Evolutionary conservation across 1,140 invertebrate genomes (phyloP).

Genomic region (Tribolium castaneum): DNA sequence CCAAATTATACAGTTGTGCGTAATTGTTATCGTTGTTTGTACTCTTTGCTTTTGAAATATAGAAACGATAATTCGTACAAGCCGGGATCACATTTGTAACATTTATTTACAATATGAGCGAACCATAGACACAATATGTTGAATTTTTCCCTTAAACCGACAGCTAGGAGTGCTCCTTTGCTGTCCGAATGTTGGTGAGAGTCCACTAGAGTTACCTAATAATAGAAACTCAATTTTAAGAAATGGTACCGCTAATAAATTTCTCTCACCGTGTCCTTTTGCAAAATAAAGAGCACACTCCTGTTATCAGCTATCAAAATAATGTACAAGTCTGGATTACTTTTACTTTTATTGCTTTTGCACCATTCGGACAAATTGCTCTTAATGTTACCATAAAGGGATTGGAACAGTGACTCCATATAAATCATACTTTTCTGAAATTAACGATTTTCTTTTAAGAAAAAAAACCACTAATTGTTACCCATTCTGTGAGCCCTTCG

Average conservation of each 20-base stretch:
- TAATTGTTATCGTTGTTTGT: neutral
- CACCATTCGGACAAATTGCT: constrained; percentile 56
- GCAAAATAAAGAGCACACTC: constrained; percentile 60
- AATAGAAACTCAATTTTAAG: neutral
- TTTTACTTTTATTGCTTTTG: constrained; percentile 37
- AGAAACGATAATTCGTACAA: constrained; percentile 62
- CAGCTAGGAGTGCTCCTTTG: constrained; percentile 59
- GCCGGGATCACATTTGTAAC: constrained; percentile 55
- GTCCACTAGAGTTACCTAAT: constrained; percentile 59
- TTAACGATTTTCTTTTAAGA: neutral
- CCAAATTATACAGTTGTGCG: neutral
- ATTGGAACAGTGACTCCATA: constrained; percentile 54
- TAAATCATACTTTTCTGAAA: constrained; percentile 59
- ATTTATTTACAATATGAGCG: constrained; percentile 51
- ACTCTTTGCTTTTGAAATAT: constrained; percentile 53
- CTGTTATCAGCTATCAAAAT: constrained; percentile 59
- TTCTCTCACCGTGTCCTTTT: constrained; percentile 56
- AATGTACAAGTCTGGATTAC: constrained; percentile 56
- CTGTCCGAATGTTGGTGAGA: constrained; percentile 59
- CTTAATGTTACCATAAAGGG: constrained; percentile 56
- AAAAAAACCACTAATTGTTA: constrained; percentile 37
- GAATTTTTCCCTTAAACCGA: constrained; percentile 48
- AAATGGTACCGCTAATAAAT: neutral
- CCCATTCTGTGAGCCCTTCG: constrained; percentile 59
- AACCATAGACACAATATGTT: constrained; percentile 59